These are phyloP conservation scores for Macquaria australasica DNA, from an alignment of 2,113 vertebrate genomes.

Conservation along the genomic window DNA sequence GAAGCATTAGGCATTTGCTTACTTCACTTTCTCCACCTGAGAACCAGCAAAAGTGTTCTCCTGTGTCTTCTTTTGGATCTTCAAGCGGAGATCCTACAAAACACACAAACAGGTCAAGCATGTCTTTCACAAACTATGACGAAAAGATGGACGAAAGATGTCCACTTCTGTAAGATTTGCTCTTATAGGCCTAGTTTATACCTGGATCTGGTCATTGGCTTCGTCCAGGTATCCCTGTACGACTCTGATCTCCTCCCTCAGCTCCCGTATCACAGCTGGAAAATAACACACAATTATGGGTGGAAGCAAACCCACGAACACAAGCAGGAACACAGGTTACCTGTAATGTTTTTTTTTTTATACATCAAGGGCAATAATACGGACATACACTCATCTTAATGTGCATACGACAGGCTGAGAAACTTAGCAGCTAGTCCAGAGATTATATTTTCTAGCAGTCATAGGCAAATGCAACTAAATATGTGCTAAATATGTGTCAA, in stretches of 20 bases:
- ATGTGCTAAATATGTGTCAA: neutral
- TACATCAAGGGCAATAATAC: neutral
- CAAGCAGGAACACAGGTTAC: neutral
- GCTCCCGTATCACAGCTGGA: conserved; percentile 80
- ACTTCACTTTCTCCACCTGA: conserved; percentile 88
- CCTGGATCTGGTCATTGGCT: conserved; percentile 86
- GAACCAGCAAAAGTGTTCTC: conserved; percentile 82
- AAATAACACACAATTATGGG: conserved; percentile 15
- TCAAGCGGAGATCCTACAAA: conserved; percentile 77
- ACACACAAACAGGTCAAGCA: conserved; percentile 9
- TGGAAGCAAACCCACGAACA: neutral
- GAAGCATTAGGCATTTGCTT: conserved; percentile 33
- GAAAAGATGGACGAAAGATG: neutral
- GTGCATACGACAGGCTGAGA: neutral
- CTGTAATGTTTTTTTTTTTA: neutral
- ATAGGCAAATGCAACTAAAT: neutral
- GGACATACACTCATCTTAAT: neutral
- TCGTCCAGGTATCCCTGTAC: conserved; percentile 83
- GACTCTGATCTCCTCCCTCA: conserved; percentile 77
- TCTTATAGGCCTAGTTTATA: conserved; percentile 45
- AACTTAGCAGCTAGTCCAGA: neutral
- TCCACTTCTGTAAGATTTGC: neutral
- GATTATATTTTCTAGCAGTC: neutral
- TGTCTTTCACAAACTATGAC: neutral
- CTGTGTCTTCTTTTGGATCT: conserved; percentile 82